Conservation (phyloP, 2,888 invertebrate species). For the Xylophagus ater region DNA sequence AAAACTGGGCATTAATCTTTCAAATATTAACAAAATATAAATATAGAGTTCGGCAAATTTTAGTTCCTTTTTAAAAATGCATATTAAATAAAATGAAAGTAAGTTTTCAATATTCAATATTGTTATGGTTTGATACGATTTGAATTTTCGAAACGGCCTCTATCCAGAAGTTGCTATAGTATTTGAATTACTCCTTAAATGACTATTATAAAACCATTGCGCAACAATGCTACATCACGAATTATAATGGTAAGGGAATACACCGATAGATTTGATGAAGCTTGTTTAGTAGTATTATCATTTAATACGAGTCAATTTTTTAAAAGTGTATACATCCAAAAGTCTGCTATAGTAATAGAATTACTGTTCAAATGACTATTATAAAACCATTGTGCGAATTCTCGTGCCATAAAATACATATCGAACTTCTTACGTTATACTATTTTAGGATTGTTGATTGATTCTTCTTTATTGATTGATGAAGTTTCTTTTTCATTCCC, state of each 20-base stretch:
- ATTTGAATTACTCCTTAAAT: slow-evolving; percentile 36
- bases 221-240: too few relatives aligned
- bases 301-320: slow-evolving; percentile 22
- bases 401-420: slow-evolving; percentile 41
- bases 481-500: slow-evolving; percentile 5
- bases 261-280: slow-evolving; percentile 24
- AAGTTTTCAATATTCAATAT: too few relatives aligned
- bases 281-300: slow-evolving; percentile 25
- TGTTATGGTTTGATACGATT: slow-evolving; percentile 23
- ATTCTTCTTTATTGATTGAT: background rate
- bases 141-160: slow-evolving; percentile 35
- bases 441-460: background rate
- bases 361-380: slow-evolving; percentile 33
- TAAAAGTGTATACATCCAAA: slow-evolving; percentile 43
- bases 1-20: too few relatives aligned
- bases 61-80: too few relatives aligned
- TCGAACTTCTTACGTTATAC: slow-evolving; percentile 22
- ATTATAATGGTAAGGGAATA: too few relatives aligned
- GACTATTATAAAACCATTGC: slow-evolving; percentile 47
- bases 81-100: too few relatives aligned
- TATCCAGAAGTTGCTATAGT: slow-evolving; percentile 44
- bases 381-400: slow-evolving; percentile 51
- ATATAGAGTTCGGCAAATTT: slow-evolving; percentile 47
- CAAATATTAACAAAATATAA: slow-evolving; percentile 52
- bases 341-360: slow-evolving; percentile 42